phyloP scores from a whole-genome alignment of 2,113 vertebrate species.

The Chionis minor region DNA sequence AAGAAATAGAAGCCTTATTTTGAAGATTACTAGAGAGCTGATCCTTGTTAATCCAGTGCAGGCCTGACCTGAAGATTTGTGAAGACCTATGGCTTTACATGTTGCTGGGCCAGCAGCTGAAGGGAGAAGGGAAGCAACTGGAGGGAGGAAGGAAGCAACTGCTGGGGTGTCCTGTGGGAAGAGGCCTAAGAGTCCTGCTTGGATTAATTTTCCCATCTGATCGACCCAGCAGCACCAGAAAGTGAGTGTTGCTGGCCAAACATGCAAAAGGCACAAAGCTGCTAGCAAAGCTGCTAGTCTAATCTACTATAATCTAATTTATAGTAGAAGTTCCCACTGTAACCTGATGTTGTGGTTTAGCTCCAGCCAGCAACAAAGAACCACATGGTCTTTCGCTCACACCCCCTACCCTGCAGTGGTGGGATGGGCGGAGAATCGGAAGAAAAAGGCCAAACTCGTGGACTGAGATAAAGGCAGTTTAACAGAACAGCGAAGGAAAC shows the following conservation, averaged over 20 bases:
- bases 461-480: neutral
- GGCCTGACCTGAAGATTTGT: neutral
- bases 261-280: neutral
- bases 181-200: too few relatives aligned
- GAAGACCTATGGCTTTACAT: neutral
- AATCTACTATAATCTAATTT: neutral
- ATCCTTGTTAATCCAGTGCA: neutral
- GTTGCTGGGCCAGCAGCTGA: neutral
- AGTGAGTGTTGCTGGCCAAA: accelerated
- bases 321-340: neutral
- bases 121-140: neutral
- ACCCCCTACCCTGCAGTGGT: neutral
- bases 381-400: neutral
- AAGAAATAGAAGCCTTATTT: neutral
- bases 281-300: neutral
- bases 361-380: neutral
- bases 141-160: neutral
- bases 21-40: neutral
- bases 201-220: neutral
- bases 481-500: neutral
- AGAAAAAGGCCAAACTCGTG: neutral
- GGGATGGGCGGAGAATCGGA: neutral
- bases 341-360: neutral
- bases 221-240: neutral
- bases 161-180: neutral